Evolutionary conservation across 2,888 invertebrate genomes (phyloP).

Genomic region (Lithophane ornitopus): DNA sequence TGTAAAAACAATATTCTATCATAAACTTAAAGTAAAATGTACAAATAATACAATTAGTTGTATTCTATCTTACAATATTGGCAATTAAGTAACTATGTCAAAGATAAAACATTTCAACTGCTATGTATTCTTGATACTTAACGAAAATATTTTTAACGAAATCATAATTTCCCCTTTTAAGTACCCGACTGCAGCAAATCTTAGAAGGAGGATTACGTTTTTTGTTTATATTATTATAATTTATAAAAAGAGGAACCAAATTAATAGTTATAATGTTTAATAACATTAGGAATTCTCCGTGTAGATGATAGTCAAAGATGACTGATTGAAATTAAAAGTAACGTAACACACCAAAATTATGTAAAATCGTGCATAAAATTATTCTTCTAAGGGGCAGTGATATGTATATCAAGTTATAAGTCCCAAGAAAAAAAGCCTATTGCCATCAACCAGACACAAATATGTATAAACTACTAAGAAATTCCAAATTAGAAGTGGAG

Average conservation of each 20-base stretch:
- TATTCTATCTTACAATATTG: background rate
- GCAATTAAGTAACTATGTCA: conserved; percentile 4
- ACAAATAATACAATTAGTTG: conserved; percentile 15
- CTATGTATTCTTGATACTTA: conserved; percentile 10
- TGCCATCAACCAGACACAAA: background rate
- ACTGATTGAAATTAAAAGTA: background rate
- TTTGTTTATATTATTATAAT: background rate
- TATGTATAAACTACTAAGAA: background rate
- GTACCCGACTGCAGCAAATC: background rate
- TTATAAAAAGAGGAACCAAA: background rate
- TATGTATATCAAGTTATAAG: background rate
- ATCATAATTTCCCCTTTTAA: background rate
- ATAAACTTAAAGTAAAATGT: conserved; percentile 7
- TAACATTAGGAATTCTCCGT: background rate
- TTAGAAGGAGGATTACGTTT: background rate
- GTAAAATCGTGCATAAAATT: too few relatives aligned
- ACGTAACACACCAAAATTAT: too few relatives aligned
- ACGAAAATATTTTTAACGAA: background rate
- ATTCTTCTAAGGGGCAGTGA: background rate
- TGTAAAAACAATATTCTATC: background rate
- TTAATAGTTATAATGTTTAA: background rate
- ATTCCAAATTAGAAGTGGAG: conserved; percentile 30
- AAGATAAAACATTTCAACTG: background rate
- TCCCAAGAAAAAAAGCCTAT: too few relatives aligned
- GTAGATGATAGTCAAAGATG: background rate